A percentile compares a stretch with the other conserved stretches of the same genome.
phyloP scores from a whole-genome alignment of 1,140 invertebrate genomes.

The Steinernema khuongi region DNA sequence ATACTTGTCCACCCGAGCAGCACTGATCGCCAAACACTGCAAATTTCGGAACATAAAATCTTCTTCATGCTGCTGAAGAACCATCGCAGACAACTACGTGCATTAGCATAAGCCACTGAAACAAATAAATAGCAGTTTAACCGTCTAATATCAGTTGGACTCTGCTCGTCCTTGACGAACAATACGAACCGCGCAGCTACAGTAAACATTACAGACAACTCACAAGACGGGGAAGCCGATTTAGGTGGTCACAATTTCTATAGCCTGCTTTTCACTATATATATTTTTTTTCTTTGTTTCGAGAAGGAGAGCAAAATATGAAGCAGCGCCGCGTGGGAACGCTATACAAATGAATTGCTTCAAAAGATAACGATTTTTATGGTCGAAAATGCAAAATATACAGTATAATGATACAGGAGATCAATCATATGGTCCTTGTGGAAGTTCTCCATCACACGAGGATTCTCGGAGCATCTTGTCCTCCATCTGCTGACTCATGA shows the following conservation, averaged over 20 bases:
- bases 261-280: no score
- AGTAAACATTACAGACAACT: no score
- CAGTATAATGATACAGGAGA: background rate
- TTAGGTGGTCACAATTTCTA: no score
- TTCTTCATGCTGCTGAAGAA: constrained; percentile 18
- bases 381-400: background rate
- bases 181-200: background rate
- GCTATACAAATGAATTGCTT: background rate
- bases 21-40: constrained; percentile 26
- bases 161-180: no score
- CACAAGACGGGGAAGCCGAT: no score
- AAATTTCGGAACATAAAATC: constrained; percentile 39
- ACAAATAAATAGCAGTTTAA: no score
- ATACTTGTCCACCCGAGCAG: background rate
- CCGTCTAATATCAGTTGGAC: no score
- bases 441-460: background rate
- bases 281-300: no score
- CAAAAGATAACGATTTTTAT: background rate
- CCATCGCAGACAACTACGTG: background rate
- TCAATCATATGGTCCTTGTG: background rate
- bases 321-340: background rate
- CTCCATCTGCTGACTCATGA: background rate
- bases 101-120: no score
- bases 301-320: background rate
- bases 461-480: background rate